Conservation (phyloP, 2,113 vertebrate genomes). For the Grallaria varia region DNA sequence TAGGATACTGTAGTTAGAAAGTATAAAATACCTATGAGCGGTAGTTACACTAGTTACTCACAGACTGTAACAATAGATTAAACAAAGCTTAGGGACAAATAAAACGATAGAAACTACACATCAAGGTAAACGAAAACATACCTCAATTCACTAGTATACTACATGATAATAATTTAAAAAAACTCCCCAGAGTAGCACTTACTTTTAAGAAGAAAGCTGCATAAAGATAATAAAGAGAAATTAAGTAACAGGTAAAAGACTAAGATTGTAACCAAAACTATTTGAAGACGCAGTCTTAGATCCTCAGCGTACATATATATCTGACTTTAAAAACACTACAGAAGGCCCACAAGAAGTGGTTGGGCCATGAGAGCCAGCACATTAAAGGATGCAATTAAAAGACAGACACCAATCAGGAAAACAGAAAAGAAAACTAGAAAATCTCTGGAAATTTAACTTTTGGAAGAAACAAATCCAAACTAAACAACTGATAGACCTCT, state of each 20-base stretch:
- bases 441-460: neutral
- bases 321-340: neutral
- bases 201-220: neutral
- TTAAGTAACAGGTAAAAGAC: neutral
- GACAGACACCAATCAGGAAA: neutral
- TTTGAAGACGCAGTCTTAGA: neutral
- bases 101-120: neutral
- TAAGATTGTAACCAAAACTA: neutral
- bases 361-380: neutral
- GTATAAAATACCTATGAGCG: neutral
- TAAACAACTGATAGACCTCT: neutral
- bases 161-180: neutral
- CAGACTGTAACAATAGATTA: neutral
- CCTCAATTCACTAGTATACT: neutral
- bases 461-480: neutral
- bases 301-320: accelerated
- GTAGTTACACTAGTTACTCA: neutral
- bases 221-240: neutral
- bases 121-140: neutral
- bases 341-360: neutral
- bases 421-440: neutral
- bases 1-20: neutral
- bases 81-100: neutral
- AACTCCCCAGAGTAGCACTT: neutral
- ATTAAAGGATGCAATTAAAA: neutral